phyloP scores from a whole-genome alignment of 2,888 invertebrate species.

The Tinea semifulvella region DNA sequence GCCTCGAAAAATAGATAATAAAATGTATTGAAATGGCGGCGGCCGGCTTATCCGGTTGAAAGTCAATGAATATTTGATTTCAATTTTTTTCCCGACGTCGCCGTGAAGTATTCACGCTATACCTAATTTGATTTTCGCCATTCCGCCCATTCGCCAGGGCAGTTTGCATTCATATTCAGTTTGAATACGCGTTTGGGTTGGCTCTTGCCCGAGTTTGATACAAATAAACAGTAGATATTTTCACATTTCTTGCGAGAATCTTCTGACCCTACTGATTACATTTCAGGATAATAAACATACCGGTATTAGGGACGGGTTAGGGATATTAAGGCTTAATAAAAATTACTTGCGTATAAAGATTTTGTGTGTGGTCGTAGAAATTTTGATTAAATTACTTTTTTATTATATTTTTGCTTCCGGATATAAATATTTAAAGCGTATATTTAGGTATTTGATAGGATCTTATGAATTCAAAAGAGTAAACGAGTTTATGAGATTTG shows the following conservation, averaged over 20 bases:
- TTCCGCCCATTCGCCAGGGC: constrained; percentile 59
- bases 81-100: constrained; percentile 64
- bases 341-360: constrained; percentile 7
- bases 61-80: constrained; percentile 68
- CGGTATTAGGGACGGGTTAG: constrained; percentile 18
- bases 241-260: constrained; percentile 58
- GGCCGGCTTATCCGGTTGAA: constrained; percentile 65
- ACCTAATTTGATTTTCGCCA: constrained; percentile 68
- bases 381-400: constrained; percentile 3
- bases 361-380: not conserved
- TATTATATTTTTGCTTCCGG: not conserved
- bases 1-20: constrained; percentile 59
- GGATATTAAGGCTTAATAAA: constrained; percentile 13
- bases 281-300: constrained; percentile 53
- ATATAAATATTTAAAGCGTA: not conserved
- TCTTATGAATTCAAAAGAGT: not conserved
- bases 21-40: constrained; percentile 65
- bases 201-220: constrained; percentile 60
- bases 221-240: constrained; percentile 66
- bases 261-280: constrained; percentile 64
- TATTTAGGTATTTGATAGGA: no score
- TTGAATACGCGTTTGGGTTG: constrained; percentile 64
- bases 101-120: constrained; percentile 67
- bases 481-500: not conserved
- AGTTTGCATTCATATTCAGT: constrained; percentile 67